Base-by-base conservation (phyloP, 2,113 vertebrate species). In the human (Homo sapiens) region DNA sequence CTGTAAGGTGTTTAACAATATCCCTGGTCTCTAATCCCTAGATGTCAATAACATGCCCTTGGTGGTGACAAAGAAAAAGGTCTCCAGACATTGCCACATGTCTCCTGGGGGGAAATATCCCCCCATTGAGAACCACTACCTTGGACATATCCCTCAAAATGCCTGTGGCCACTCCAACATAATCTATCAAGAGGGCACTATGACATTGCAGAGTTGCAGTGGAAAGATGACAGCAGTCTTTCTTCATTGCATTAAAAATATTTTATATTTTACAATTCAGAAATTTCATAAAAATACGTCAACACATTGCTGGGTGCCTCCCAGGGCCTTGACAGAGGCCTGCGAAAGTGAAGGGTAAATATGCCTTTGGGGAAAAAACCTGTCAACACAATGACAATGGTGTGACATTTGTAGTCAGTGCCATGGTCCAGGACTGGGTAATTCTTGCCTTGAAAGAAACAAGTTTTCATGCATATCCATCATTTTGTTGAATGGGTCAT, bases 401-500 rank as follows among this genome's bases (percentile, higher is more conserved):
- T 85, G 48, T 86, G 55, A 75, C 40, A 75, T 27, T 38, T 92
- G 27, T 48, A 79, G 79, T 73, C 61, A 89, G 27, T 81, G 6
- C 40, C 5, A 38, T 38, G 57, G 27, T 70, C 48, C 35, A 61
- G 57, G 66, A 68, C 52, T 85, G 61, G 43, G n/a, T 85, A 81
- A 89, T 86, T 68, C 52, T 96, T 85, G 17, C 40, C 48, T 80
- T 80, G 38, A 73, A 89, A 85, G 64, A 96, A 40, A 66, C 5
- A 64, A 64, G 30, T 73, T 66, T 96, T 94, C 79, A 75, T 52
- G 55, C 32, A 79, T 89, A 92, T 50, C 11, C 35, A 85, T 78
- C 89, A 70, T 90, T 75, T 90, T 85, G 30, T 92, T 83, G 61
- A 83, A n/a, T 72, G 89, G n/a, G 40, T 72, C 89, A 80, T 57